These are phyloP conservation scores for Liasis olivaceus DNA, from an alignment of 2,797 vertebrate species.

Conservation along the genomic window DNA sequence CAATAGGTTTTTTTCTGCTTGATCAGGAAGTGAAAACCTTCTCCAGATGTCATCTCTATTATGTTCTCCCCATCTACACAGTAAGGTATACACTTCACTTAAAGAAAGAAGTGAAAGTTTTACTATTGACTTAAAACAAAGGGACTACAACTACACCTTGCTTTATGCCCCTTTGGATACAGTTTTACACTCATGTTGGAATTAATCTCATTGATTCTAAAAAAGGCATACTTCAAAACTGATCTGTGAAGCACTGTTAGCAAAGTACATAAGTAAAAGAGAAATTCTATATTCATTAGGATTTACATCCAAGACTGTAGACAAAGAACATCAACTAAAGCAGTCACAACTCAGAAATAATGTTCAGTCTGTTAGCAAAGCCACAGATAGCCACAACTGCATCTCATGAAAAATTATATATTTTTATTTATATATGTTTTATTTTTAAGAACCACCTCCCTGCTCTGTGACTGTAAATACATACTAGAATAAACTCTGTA, in stretches of 20 bases:
- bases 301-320: neutral
- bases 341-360: neutral
- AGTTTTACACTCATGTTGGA: neutral
- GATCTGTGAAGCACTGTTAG: neutral
- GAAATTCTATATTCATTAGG: neutral
- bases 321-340: neutral
- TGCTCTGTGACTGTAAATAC: slow-evolving; percentile 76
- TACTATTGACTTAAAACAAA: neutral
- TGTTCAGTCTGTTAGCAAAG: neutral
- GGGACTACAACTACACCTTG: neutral
- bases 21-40: too few relatives aligned
- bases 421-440: slow-evolving; percentile 78
- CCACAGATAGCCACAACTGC: neutral
- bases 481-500: slow-evolving; percentile 85
- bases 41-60: neutral
- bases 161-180: neutral
- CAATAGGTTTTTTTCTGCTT: neutral
- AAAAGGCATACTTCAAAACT: neutral
- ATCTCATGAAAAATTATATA: slow-evolving; percentile 79
- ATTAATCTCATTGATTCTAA: neutral
- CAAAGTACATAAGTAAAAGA: neutral
- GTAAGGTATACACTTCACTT: too few relatives aligned
- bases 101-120: neutral
- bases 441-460: slow-evolving; percentile 64
- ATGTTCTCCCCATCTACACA: neutral